These are phyloP conservation scores for Oophaga sylvatica DNA, from an alignment of 2,797 vertebrate genomes.

Conservation along the genomic window DNA sequence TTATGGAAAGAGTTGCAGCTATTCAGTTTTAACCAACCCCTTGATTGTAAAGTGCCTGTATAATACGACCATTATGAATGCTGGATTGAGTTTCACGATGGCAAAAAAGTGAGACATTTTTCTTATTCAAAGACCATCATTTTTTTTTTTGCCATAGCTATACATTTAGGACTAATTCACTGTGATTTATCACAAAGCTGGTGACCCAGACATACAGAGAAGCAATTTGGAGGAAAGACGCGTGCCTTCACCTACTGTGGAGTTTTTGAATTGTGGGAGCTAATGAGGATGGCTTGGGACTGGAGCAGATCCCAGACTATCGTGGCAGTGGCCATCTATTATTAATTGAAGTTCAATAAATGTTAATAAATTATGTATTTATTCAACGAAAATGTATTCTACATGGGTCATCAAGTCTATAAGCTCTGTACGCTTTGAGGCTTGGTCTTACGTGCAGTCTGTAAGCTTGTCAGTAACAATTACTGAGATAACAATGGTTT, in stretches of 20 bases:
- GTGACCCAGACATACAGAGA: slow-evolving; percentile 1
- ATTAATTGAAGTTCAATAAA: slow-evolving; percentile 60
- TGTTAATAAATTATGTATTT: slow-evolving; percentile 60
- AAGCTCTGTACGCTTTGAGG: neutral
- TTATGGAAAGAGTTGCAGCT: too few relatives aligned
- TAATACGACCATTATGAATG: neutral
- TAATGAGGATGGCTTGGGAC: slow-evolving; percentile 44
- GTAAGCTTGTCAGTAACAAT: slow-evolving; percentile 30
- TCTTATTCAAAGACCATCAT: neutral
- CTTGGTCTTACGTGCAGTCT: slow-evolving; percentile 16
- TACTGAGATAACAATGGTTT: slow-evolving; percentile 25
- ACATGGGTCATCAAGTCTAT: slow-evolving; percentile 32
- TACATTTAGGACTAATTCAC: slow-evolving; percentile 35
- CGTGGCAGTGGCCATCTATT: slow-evolving; percentile 46
- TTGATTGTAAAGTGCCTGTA: neutral
- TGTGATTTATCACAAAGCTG: slow-evolving; percentile 10
- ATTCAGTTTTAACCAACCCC: neutral
- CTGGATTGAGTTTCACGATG: neutral
- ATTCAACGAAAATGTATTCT: slow-evolving; percentile 42
- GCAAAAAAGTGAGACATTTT: neutral
- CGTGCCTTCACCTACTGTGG: slow-evolving; percentile 2
- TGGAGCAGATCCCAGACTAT: slow-evolving; percentile 37
- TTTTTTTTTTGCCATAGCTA: neutral
- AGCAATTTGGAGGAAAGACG: neutral
- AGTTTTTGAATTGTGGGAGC: slow-evolving; percentile 21